These are phyloP conservation scores for roundworm (Caenorhabditis elegans) DNA, from an alignment of 1,140 invertebrate species.

Conservation along the genomic window WBcel235 BX284604.4:7058501-7059000, in stretches of 20 bases:
- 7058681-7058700: constrained; percentile 1
- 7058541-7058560: background rate
- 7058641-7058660: background rate
- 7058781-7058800: too few species aligned
- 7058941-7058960: background rate
- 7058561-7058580: background rate
- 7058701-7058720: background rate
- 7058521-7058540: too few species aligned
- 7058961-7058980: background rate
- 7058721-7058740: background rate
- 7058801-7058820: too few species aligned
- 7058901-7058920: too few species aligned
- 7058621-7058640: background rate
- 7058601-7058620: background rate
- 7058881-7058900: background rate
- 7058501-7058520: too few species aligned
- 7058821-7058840: background rate
- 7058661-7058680: background rate
- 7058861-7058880: background rate
- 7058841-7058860: background rate
- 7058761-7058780: background rate
- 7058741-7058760: background rate
- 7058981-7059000: background rate
- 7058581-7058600: background rate
- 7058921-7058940: background rate